Percentiles rank a stretch among this genome's conserved stretches.
Conservation (phyloP, 2,888 invertebrate species). For the Paralinhomoeus sp. region DNA sequence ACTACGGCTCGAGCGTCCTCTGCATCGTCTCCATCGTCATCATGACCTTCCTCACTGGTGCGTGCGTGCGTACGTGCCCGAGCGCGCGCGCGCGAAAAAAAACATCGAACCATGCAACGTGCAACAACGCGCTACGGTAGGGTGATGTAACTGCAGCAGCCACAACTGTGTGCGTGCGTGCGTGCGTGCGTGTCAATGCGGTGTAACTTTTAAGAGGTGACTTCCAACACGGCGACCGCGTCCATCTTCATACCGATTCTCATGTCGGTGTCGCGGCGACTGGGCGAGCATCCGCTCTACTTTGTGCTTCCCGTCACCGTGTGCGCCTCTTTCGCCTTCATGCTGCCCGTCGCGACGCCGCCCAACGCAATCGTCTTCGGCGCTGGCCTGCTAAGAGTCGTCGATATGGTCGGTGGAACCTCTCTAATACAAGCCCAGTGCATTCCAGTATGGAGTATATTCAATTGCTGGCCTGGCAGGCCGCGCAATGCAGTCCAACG, state of each 20-base stretch:
- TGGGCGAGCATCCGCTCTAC: conserved; percentile 23
- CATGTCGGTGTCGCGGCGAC: conserved; percentile 8
- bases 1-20: not conserved
- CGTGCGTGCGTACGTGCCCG: not conserved
- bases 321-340: conserved; percentile 28
- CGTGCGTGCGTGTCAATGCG: not conserved
- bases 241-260: conserved; percentile 17
- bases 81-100: no score
- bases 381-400: conserved; percentile 21
- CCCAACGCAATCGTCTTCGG: conserved; percentile 63
- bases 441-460: no score
- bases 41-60: conserved; percentile 8
- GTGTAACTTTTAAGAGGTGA: conserved; percentile 8
- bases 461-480: no score
- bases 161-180: no score
- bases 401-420: conserved; percentile 26
- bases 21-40: conserved; percentile 6
- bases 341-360: conserved; percentile 57
- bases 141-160: no score
- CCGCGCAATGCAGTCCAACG: no score
- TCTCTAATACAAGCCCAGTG: no score
- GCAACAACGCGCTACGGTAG: no score
- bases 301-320: conserved; percentile 26
- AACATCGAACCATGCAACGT: no score
- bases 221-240: conserved; percentile 16